Evolutionary conservation across 1,140 invertebrate species (phyloP).

Genomic region (Probaryconus sp.): DNA sequence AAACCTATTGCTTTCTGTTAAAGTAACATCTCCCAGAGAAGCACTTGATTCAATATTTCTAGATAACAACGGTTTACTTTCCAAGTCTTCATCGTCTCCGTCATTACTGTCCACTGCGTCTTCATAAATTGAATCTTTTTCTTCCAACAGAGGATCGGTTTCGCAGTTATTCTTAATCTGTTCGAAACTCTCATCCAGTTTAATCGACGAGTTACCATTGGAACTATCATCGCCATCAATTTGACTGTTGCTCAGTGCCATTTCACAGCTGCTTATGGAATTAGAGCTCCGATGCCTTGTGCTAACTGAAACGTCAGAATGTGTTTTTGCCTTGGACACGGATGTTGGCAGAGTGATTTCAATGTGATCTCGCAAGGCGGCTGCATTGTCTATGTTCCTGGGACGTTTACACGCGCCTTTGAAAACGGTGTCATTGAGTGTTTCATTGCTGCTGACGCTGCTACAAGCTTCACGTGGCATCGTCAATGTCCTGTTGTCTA

Average conservation of each 20-base stretch:
- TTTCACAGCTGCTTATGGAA: conserved; percentile 77
- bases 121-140: conserved; percentile 11
- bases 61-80: conserved; percentile 5
- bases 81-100: conserved; percentile 2
- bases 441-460: conserved; percentile 70
- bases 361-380: conserved; percentile 66
- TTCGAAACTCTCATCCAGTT: conserved; percentile 49
- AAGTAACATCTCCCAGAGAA: not conserved
- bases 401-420: conserved; percentile 33
- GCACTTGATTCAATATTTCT: not conserved
- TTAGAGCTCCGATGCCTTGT: conserved; percentile 73
- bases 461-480: conserved; percentile 64
- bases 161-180: conserved; percentile 17
- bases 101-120: not conserved
- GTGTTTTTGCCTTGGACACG: conserved; percentile 67
- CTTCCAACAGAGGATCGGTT: not conserved
- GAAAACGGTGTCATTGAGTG: conserved; percentile 64
- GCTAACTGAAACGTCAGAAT: conserved; percentile 50
- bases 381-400: conserved; percentile 2
- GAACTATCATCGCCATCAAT: conserved; percentile 69
- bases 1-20: not conserved
- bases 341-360: conserved; percentile 75
- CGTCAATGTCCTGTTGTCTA: conserved; percentile 68
- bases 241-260: conserved; percentile 73
- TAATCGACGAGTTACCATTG: conserved; percentile 61